Percentiles rank a stretch among this genome's conserved stretches.
Conservation (phyloP, 35 echinoderm and acorn worm genomes). For the Eucidaris tribuloides region DNA sequence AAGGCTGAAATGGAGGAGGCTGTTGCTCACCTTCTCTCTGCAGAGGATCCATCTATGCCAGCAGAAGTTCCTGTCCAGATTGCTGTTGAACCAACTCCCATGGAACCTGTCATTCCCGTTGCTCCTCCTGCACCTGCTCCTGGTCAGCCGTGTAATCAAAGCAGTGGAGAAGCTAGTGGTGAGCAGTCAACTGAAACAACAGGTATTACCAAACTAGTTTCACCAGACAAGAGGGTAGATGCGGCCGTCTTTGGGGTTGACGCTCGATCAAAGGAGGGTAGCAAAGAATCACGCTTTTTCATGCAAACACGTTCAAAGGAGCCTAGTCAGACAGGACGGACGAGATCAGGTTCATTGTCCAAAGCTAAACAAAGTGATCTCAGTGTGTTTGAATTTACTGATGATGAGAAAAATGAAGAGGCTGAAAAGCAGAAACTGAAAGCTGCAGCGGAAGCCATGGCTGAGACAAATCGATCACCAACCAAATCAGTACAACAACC, state of each 20-base stretch:
- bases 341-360: conserved; percentile 14
- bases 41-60: conserved; percentile 21
- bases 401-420: conserved; percentile 23
- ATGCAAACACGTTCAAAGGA: neutral
- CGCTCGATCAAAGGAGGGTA: neutral
- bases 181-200: neutral
- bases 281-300: conserved; percentile 24
- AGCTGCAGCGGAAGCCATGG: neutral
- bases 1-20: conserved; percentile 54
- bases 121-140: neutral
- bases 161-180: neutral
- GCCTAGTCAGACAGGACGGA: neutral
- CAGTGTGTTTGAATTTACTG: conserved; percentile 14
- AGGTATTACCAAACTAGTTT: neutral
- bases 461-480: neutral
- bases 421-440: conserved; percentile 5
- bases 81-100: neutral
- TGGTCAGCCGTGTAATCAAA: too few species aligned
- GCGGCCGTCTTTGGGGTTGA: neutral
- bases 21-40: conserved; percentile 38
- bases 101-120: neutral
- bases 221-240: neutral
- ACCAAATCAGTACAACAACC: neutral
- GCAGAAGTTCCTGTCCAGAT: conserved; percentile 10
- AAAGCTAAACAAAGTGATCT: neutral